Evolutionary conservation across 2,113 vertebrate genomes (phyloP).

Genomic region (Prunella himalayana): DNA sequence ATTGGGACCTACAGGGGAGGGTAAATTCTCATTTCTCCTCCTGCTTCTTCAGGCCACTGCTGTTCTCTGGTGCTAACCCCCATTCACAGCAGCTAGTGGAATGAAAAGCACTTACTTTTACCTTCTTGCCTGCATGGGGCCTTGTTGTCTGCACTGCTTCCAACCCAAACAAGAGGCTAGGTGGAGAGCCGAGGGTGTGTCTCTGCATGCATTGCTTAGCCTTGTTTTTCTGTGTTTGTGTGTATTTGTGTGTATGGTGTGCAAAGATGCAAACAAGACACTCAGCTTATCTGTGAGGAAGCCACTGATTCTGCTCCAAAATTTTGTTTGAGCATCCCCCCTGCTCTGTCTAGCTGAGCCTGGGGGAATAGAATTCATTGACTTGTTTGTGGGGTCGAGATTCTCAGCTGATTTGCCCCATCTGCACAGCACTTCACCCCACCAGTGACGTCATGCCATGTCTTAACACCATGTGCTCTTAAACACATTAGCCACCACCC

Average conservation of each 20-base stretch:
- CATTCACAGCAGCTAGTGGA: slow-evolving; percentile 15
- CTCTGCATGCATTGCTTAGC: slow-evolving; percentile 32
- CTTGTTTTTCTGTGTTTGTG: background rate
- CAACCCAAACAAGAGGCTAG: background rate
- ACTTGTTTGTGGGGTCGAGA: background rate
- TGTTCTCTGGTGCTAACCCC: slow-evolving; percentile 28
- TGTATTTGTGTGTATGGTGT: background rate
- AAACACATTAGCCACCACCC: slow-evolving; percentile 23
- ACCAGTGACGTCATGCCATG: slow-evolving; percentile 42
- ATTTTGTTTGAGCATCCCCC: background rate
- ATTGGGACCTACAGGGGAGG: background rate
- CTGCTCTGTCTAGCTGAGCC: background rate
- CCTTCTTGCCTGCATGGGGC: slow-evolving; percentile 18
- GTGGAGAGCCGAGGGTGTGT: background rate
- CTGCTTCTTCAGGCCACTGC: slow-evolving; percentile 5
- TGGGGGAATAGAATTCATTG: background rate
- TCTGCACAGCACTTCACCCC: slow-evolving; percentile 34
- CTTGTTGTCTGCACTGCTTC: slow-evolving; percentile 18
- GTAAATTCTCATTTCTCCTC: background rate
- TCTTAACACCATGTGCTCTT: slow-evolving; percentile 41
- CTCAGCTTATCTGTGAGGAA: background rate
- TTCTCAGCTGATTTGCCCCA: background rate
- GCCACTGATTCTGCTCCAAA: background rate
- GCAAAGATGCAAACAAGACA: background rate
- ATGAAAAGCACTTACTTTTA: slow-evolving; percentile 15